Evolutionary conservation across 2,888 invertebrate species (phyloP), one percentile per base, ranked within the genome.

Genomic region (Pseudococcus longispinus): DNA sequence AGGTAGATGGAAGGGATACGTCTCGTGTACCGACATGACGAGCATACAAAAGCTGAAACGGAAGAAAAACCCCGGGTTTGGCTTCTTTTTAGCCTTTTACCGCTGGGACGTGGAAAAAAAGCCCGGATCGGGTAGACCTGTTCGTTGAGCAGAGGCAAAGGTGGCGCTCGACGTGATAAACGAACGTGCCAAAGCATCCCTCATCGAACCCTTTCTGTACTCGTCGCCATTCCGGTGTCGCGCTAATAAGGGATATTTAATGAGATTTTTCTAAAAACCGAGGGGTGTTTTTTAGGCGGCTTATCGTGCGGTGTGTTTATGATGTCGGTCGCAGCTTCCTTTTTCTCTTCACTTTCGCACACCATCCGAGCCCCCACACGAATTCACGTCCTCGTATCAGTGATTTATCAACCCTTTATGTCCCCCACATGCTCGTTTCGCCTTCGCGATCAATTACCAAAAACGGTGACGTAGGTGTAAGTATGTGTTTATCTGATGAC

Each of bases 241-340:
- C 77, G 26, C 37, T 80, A 80, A 80, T 80, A 42, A 80, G 42
- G 77, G 77, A 80, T 80, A 80, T 80, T 80, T 80, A 80, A 80
- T 80, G 77, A 80, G 77, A 80, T 80, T 80, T 80, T 80, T 80
- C 42, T 20, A n/a, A 18, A 60, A 60, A 60, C 60, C 9, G 23
- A 11, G 1, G 32, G 77, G 20, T 42, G 77, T 32, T 18, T 37
- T 70, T 18, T 80, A 80, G 20, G 77, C 77, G 20, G 42, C 37
- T 80, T 80, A 80, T 37, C 77, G n/a, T 74, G 77, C 77, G 42
- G 37, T 80, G 23, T 42, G 60, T 60, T 60, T 60, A 60, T 23
- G 60, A 60, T 60, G 60, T 23, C 23, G 60, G 20, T 23, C 8
- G 1, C 37, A 4, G 37, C 37, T 37, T 37, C 37, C 23, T 15